These are phyloP conservation scores for Diaprepes abbreviatus DNA, from an alignment of 2,888 invertebrate species.

Conservation along the genomic window DNA sequence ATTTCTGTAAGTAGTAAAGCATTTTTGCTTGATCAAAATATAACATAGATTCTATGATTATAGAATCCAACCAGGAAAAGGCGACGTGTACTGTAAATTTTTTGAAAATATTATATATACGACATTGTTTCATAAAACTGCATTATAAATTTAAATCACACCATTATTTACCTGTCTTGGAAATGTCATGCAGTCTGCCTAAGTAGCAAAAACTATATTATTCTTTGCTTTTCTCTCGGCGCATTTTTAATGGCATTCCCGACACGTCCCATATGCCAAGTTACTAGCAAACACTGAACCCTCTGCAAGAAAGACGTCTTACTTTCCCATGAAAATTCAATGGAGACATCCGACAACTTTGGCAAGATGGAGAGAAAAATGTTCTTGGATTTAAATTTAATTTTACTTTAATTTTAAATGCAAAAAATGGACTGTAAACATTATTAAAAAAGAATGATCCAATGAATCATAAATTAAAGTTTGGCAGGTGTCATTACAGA, in stretches of 20 bases:
- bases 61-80: too few species aligned
- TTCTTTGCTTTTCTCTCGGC: conserved; percentile 2
- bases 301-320: neutral
- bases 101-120: too few species aligned
- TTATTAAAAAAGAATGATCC: too few species aligned
- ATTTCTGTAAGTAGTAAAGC: too few species aligned
- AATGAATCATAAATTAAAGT: too few species aligned
- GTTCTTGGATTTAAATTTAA: neutral
- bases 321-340: conserved; percentile 8
- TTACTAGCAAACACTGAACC: conserved; percentile 2
- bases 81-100: too few species aligned
- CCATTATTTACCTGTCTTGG: conserved; percentile 11
- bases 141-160: neutral
- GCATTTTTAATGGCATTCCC: conserved; percentile 16
- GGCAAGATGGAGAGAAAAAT: neutral
- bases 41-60: too few species aligned
- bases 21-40: too few species aligned
- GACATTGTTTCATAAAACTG: neutral
- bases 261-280: conserved; percentile 10
- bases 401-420: too few species aligned
- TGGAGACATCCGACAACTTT: conserved; percentile 10
- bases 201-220: conserved; percentile 20
- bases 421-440: too few species aligned
- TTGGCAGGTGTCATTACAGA: too few species aligned
- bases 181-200: neutral